Base-by-base conservation (phyloP, 92 coral and sea anemone species). In the Phenganax subtilis region DNA sequence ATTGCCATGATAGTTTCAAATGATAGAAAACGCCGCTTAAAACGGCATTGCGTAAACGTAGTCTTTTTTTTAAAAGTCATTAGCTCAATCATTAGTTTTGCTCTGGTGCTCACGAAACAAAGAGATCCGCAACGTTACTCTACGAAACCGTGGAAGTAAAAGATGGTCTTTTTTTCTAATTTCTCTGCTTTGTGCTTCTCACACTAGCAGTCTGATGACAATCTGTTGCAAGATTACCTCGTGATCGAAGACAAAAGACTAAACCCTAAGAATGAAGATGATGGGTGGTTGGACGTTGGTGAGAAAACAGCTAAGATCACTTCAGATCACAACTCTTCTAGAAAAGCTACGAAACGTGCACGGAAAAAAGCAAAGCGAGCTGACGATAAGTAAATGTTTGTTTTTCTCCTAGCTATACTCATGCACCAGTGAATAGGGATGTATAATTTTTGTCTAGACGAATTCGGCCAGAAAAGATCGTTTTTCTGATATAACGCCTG, bases 151-250 rank as follows among this genome's bases (percentile, higher is more conserved):
- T 0, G 16, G 10, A 12, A 59, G 51, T 25, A 4, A 12, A 69
- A 12, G 28, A 69, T 0, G 52, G 12, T 6, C 53, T 37, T 37
- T 37, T 37, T 37, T 37, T 37, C 47, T 37, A 37, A n/a, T n/a
- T n/a, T n/a, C 47, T 37, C 47, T 37, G 4, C 47, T 37, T 37
- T 37, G 2, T 37, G 2, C 47, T 37, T 37, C 2, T 37, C 4
- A 4, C 47, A 37, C 47, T 37, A 68, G 37, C 73, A 76, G 56
- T 27, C 54, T 25, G 56, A 76, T 54, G 81, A 37, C 47, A 1
- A 76, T 58, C 54, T 76, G 52, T 55, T 76, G 28, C 70, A 57
- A 44, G 69, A 76, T 20, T 76, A 76, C 81, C 9, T 76, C 67
- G 69, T 76, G 53, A 58, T 76, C 56, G 55, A 59, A 76, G 54